phyloP scores from a whole-genome alignment of 2,888 invertebrate species.

The Hemistola chrysoprasaria region DNA sequence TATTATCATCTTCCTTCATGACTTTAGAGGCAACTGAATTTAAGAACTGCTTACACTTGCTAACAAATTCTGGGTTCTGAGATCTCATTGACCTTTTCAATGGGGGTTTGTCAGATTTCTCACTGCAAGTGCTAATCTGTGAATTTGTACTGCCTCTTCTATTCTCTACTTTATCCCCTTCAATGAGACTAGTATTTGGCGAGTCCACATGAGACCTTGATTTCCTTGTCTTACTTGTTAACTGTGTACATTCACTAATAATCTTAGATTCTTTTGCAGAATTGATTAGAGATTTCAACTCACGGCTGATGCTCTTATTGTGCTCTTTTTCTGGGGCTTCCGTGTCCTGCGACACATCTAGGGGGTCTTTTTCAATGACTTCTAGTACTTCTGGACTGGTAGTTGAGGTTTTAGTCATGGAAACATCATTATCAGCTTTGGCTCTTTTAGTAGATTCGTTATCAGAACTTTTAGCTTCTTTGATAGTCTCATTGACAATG shows the following conservation, averaged over 20 bases:
- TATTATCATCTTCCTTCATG: conserved; percentile 54
- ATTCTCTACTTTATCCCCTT: conserved; percentile 53
- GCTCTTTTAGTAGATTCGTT: background rate
- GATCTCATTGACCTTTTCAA: conserved; percentile 82
- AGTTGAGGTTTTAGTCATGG: conserved; percentile 1
- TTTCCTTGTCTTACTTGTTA: conserved; percentile 75
- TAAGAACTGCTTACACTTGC: conserved; percentile 83
- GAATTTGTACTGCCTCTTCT: conserved; percentile 63
- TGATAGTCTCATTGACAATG: background rate
- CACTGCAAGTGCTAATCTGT: conserved; percentile 62
- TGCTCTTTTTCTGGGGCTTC: conserved; percentile 64
- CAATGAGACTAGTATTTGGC: conserved; percentile 65
- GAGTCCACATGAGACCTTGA: conserved; percentile 70
- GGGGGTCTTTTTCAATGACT: conserved; percentile 41
- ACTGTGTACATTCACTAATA: conserved; percentile 80
- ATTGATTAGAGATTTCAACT: conserved; percentile 84
- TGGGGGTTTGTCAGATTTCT: conserved; percentile 55
- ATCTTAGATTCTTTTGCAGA: conserved; percentile 87
- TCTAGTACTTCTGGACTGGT: background rate
- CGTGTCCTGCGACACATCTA: conserved; percentile 54
- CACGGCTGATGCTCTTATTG: conserved; percentile 75
- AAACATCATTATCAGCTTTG: conserved; percentile 1
- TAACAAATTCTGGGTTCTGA: conserved; percentile 84
- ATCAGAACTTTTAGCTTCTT: background rate
- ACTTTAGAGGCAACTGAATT: conserved; percentile 74